These are phyloP conservation scores for Pollenia labialis DNA, from an alignment of 2,888 invertebrate species.

Conservation along the genomic window DNA sequence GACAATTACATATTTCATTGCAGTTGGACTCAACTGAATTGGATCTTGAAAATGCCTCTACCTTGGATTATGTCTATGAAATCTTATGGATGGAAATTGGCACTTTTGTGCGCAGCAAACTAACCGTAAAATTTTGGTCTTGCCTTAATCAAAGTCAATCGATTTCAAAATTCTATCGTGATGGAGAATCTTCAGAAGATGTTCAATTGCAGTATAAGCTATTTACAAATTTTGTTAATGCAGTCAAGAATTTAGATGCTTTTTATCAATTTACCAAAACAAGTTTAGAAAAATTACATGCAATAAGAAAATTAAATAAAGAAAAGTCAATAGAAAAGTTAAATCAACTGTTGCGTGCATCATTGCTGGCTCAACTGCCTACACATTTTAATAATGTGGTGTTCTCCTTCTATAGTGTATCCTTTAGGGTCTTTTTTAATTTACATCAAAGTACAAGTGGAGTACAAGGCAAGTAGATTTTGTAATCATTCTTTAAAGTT, in stretches of 20 bases:
- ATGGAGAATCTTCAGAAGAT: constrained; percentile 56
- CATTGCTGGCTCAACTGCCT: constrained; percentile 89
- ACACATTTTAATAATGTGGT: constrained; percentile 89
- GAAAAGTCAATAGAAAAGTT: constrained; percentile 73
- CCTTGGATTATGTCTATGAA: constrained; percentile 77
- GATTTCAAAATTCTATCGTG: constrained; percentile 46
- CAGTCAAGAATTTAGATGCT: constrained; percentile 80
- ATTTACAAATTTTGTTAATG: constrained; percentile 80
- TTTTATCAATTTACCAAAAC: constrained; percentile 77
- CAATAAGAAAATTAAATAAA: constrained; percentile 74
- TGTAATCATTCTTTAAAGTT: too few relatives aligned
- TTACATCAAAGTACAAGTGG: constrained; percentile 78
- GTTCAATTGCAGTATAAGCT: constrained; percentile 74
- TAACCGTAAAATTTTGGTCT: constrained; percentile 82
- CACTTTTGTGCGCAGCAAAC: constrained; percentile 78
- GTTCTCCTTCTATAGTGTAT: constrained; percentile 90
- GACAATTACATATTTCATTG: neutral
- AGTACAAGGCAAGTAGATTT: constrained; percentile 75
- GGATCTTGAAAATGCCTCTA: constrained; percentile 67
- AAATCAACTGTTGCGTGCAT: constrained; percentile 75
- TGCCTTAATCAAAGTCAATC: constrained; percentile 75
- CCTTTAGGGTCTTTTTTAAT: constrained; percentile 89
- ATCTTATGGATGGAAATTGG: constrained; percentile 80
- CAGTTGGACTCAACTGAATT: constrained; percentile 61
- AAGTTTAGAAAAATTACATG: constrained; percentile 76